phyloP scores from a whole-genome alignment of 2,797 vertebrate species.

The Zenarchopterus dispar region DNA sequence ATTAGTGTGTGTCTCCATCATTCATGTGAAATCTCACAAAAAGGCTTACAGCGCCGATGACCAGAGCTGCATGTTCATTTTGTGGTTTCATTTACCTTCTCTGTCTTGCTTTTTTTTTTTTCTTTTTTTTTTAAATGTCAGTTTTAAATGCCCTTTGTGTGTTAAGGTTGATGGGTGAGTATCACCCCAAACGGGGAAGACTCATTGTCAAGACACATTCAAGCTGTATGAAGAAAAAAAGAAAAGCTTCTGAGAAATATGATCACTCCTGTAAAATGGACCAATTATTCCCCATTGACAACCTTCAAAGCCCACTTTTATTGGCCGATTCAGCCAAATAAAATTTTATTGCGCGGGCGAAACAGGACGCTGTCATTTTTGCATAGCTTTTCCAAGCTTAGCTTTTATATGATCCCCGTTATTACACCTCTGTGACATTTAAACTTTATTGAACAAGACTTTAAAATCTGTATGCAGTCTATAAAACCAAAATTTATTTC shows the following conservation, averaged over 20 bases:
- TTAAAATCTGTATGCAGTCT: slow-evolving; percentile 99
- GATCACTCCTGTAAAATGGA: slow-evolving; percentile 96
- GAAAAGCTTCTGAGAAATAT: slow-evolving; percentile 92
- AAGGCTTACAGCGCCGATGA: slow-evolving; percentile 14
- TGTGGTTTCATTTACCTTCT: slow-evolving; percentile 50
- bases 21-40: slow-evolving; percentile 57
- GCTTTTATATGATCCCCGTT: slow-evolving; percentile 94
- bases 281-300: slow-evolving; percentile 98
- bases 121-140: background rate
- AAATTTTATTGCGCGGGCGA: slow-evolving; percentile 96
- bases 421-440: slow-evolving; percentile 99
- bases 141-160: slow-evolving; percentile 40
- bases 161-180: slow-evolving; percentile 37
- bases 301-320: slow-evolving; percentile 96
- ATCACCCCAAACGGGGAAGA: slow-evolving; percentile 47
- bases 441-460: slow-evolving; percentile 99
- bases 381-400: slow-evolving; percentile 93
- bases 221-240: slow-evolving; percentile 84
- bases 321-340: slow-evolving; percentile 99
- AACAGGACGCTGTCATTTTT: slow-evolving; percentile 92
- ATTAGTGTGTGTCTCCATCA: slow-evolving; percentile 69
- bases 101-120: slow-evolving; percentile 45
- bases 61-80: slow-evolving; percentile 58
- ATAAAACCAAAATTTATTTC: slow-evolving; percentile 97
- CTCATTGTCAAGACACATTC: slow-evolving; percentile 90